These are phyloP conservation scores for Heliornis fulica DNA, from an alignment of 2,113 vertebrate species.

Conservation along the genomic window DNA sequence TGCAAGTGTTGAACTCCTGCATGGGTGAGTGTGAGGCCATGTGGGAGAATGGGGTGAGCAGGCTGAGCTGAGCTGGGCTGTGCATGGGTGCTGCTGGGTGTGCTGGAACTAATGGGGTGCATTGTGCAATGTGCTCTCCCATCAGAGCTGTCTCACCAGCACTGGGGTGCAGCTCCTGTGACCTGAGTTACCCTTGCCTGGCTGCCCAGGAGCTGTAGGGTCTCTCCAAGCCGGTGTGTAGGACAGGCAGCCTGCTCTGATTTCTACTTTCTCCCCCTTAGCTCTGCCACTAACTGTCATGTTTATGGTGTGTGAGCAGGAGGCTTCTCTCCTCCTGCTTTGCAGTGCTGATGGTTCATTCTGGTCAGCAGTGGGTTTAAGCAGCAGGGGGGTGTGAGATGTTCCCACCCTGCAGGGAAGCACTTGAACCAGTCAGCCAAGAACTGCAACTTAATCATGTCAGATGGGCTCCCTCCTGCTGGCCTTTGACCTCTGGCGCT, in stretches of 20 bases:
- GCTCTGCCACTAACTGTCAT: neutral
- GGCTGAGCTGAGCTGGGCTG: neutral
- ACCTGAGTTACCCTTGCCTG: fast-evolving
- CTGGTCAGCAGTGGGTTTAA: neutral
- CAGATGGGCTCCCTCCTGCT: neutral
- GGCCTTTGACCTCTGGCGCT: neutral
- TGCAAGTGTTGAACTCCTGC: neutral
- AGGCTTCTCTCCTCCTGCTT: neutral
- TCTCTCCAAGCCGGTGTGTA: neutral
- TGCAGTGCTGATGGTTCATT: neutral
- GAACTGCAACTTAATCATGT: neutral
- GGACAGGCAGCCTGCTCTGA: neutral
- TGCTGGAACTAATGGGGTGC: neutral
- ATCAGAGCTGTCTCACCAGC: neutral
- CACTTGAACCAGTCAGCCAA: neutral
- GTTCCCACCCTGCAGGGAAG: neutral
- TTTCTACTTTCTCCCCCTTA: fast-evolving
- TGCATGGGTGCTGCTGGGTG: neutral
- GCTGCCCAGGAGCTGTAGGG: neutral
- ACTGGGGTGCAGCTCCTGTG: neutral
- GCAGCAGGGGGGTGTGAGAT: neutral
- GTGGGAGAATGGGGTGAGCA: neutral
- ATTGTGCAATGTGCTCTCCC: neutral
- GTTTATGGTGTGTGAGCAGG: neutral
- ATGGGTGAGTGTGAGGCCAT: neutral